Evolutionary conservation across 2,888 invertebrate species (phyloP).

Genomic region (Lutraria lutraria): DNA sequence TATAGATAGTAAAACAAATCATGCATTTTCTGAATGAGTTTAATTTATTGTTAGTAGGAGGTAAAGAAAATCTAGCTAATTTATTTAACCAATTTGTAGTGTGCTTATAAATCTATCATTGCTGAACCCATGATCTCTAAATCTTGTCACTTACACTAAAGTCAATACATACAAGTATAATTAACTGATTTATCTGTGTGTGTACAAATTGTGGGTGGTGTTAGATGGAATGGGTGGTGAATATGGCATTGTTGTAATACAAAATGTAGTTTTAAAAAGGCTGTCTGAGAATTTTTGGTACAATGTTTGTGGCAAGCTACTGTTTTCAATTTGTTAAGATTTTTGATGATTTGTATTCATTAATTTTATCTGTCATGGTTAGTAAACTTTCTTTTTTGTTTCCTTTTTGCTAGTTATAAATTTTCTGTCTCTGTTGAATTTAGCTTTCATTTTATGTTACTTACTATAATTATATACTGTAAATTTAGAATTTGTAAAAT

Average conservation of each 20-base stretch:
- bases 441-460: background rate
- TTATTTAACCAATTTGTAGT: background rate
- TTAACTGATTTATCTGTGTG: background rate
- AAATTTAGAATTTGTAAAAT: no score
- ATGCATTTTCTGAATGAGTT: no score
- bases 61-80: background rate
- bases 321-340: background rate
- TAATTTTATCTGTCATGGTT: background rate
- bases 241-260: background rate
- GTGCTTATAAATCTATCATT: background rate
- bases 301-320: background rate
- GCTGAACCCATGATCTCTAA: background rate
- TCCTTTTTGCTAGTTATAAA: background rate
- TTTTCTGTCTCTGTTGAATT: background rate
- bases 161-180: background rate
- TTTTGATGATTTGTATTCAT: background rate
- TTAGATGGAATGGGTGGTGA: background rate
- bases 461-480: no score
- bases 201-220: background rate
- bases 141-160: background rate
- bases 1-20: no score
- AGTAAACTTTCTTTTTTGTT: background rate
- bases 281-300: background rate
- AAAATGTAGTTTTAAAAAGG: no score
- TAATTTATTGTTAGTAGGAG: background rate